Conservation (phyloP, 2,797 vertebrate species). For the Natrix natrix region DNA sequence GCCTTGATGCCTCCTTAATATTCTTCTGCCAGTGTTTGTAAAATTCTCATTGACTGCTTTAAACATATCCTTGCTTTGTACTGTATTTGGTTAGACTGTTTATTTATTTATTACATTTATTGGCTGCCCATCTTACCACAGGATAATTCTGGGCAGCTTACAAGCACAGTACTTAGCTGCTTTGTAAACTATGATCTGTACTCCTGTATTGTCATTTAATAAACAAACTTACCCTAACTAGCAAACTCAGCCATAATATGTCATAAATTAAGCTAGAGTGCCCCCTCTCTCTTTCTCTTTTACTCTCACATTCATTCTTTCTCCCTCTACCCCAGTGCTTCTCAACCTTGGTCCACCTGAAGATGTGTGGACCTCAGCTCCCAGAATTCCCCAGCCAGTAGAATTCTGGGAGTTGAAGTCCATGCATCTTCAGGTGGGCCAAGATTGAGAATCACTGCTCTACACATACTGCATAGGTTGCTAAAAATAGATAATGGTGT, state of each 20-base stretch:
- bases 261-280: not conserved
- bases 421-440: no score
- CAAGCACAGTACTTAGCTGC: not conserved
- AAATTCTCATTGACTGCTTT: not conserved
- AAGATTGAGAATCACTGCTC: no score
- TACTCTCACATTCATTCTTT: not conserved
- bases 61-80: not conserved
- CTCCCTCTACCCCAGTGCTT: not conserved
- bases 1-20: not conserved
- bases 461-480: not conserved
- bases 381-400: no score
- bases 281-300: not conserved
- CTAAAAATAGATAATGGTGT: not conserved
- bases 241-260: not conserved
- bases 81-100: not conserved
- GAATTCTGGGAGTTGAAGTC: no score
- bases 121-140: not conserved
- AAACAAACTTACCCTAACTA: not conserved
- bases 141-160: not conserved
- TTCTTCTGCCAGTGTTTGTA: not conserved
- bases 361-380: no score
- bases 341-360: no score
- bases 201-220: not conserved
- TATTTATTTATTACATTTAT: not conserved
- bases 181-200: not conserved